These are phyloP conservation scores for Candidula unifasciata DNA, from an alignment of 2,888 invertebrate species.

Conservation along the genomic window DNA sequence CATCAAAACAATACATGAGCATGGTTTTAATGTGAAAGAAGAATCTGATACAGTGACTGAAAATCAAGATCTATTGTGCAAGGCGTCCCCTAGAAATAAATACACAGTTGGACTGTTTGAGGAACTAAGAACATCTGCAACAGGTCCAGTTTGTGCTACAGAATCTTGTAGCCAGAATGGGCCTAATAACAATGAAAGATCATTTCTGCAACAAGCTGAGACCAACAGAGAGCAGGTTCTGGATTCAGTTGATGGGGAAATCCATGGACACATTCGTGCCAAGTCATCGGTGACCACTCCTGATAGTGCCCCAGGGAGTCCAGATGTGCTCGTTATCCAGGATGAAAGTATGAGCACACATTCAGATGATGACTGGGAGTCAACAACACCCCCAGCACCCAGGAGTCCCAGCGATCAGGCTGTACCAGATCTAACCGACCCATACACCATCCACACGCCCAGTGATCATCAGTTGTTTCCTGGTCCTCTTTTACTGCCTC, in stretches of 20 bases:
- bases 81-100: not conserved
- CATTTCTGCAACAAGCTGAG: not conserved
- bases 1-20: not conserved
- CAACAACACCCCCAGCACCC: conserved; percentile 54
- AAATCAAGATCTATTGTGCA: not conserved
- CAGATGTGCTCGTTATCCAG: conserved; percentile 32
- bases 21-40: not conserved
- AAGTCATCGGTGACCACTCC: not conserved
- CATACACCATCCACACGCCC: conserved; percentile 7
- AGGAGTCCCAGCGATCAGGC: conserved; percentile 49
- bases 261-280: not conserved
- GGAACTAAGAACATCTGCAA: not conserved
- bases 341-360: conserved; percentile 46
- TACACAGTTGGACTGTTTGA: conserved; percentile 36
- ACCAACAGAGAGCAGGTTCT: not conserved
- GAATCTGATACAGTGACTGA: no score
- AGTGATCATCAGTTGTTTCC: conserved; percentile 23
- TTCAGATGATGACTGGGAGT: conserved; percentile 39
- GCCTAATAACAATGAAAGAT: not conserved
- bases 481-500: not conserved
- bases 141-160: not conserved
- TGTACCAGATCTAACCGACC: conserved; percentile 43
- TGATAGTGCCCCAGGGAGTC: not conserved
- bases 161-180: not conserved
- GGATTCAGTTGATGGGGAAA: not conserved